phyloP scores from a whole-genome alignment of 2,113 vertebrate species.

The Todiramphus saurophagus region DNA sequence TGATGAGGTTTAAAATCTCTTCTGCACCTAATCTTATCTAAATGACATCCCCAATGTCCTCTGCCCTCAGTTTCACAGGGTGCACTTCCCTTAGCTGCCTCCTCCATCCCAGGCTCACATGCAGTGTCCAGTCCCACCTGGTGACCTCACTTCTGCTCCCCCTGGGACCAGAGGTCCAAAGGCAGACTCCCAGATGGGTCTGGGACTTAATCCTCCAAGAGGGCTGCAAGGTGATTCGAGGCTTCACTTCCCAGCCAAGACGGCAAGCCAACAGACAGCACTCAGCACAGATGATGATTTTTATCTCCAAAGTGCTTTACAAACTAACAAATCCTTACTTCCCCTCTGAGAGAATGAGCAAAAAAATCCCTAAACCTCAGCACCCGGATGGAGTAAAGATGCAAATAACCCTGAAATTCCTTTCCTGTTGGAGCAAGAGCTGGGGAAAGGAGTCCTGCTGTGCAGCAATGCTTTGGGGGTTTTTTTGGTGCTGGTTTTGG shows the following conservation, averaged over 20 bases:
- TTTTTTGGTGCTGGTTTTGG: not conserved
- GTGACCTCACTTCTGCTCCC: not conserved
- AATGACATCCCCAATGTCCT: not conserved
- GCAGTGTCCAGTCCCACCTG: not conserved
- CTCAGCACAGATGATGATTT: not conserved
- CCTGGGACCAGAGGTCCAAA: not conserved
- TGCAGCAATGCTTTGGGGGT: not conserved
- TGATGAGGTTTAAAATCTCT: conserved; percentile 30
- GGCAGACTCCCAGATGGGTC: not conserved
- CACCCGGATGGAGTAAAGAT: not conserved
- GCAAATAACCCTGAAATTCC: not conserved
- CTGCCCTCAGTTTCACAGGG: not conserved
- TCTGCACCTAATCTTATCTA: not conserved
- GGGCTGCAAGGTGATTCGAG: not conserved
- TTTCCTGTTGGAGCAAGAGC: not conserved
- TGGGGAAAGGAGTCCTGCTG: not conserved
- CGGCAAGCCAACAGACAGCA: not conserved
- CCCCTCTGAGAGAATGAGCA: not conserved
- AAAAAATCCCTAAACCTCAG: not conserved
- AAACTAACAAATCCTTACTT: not conserved
- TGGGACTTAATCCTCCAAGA: not conserved
- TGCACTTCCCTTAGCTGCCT: accelerated
- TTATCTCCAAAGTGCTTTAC: conserved; percentile 36
- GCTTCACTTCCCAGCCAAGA: not conserved
- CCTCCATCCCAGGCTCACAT: not conserved